These are phyloP conservation scores for Agonum fuliginosum DNA, from an alignment of 2,888 invertebrate genomes.

Conservation along the genomic window DNA sequence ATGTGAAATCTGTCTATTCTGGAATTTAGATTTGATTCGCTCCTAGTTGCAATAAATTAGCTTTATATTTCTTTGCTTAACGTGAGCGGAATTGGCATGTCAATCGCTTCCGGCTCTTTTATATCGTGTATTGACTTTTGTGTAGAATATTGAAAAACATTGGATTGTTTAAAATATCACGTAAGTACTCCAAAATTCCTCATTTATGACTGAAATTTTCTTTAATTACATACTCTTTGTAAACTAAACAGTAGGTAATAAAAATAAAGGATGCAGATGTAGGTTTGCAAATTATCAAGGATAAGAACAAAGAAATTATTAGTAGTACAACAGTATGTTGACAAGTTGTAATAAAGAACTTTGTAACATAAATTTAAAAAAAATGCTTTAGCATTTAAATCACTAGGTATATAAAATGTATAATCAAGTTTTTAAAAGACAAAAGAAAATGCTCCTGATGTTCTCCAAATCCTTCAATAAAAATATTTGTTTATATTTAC, in stretches of 20 bases:
- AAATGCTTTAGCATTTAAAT: neutral
- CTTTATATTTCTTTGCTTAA: slow-evolving; percentile 40
- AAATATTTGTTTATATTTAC: slow-evolving; percentile 69
- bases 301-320: neutral
- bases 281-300: neutral
- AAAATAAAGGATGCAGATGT: neutral
- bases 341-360: neutral
- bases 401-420: neutral
- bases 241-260: slow-evolving; percentile 10
- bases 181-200: neutral
- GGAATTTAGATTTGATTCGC: slow-evolving; percentile 48
- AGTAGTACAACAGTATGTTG: no score
- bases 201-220: neutral
- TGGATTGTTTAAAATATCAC: slow-evolving; percentile 29
- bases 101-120: slow-evolving; percentile 35
- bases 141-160: slow-evolving; percentile 14
- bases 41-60: slow-evolving; percentile 44
- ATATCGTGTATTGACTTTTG: slow-evolving; percentile 44
- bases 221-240: neutral
- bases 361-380: neutral
- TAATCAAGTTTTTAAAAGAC: no score
- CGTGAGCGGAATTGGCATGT: slow-evolving; percentile 53
- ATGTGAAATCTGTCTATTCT: slow-evolving; percentile 7
- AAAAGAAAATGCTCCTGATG: no score
- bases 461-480: neutral